Evolutionary conservation across 2,113 vertebrate species (phyloP), one percentile per base, ranked within the genome.

Genomic region (Alethe diademata): DNA sequence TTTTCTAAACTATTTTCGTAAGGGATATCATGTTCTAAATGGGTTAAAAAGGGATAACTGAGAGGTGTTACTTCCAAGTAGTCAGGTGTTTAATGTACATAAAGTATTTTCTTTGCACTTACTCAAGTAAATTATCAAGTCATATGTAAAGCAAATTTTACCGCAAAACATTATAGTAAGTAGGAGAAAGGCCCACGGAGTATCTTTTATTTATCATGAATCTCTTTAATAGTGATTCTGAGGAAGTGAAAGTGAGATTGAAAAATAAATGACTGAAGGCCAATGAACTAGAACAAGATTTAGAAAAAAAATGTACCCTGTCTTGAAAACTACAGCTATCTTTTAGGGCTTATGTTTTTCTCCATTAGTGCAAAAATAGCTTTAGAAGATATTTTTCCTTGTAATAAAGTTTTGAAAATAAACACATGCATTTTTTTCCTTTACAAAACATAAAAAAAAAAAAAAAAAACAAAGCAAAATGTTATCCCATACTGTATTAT

Each of bases 231-330:
- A 88, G 22, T 45, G 35, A 58, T 20, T 91, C 40, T 60, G 65
- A 90, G 66, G 53, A 81, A 54, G 19, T 66, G 47, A 9, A 95
- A 91, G 50, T 38, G 36, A 71, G 40, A 90, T 13, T 81, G 69
- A 91, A 96, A 95, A 92, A 86, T 70, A 72, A 94, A 92, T 88
- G 23, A 62, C 47, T 22, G 40, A 95, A 93, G 50, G 16, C 14
- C 36, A 92, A 40, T 86, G 78, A 88, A 95, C 25, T 33, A 19
- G 50, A 91, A 91, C 20, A 79, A 88, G 43, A 78, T 78, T 85
- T 48, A 57, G 51, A 90, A 92, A 93, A 93, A 78, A 78, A 48
- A 74, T 19, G 6, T 3, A 24, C 11, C 91, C 16, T 62, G 51
- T 67, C 75, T 96, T 91, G 60, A 26, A 89, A 93, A 92, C 91